phyloP scores from a whole-genome alignment of 2,113 vertebrate genomes.

The human region DNA sequence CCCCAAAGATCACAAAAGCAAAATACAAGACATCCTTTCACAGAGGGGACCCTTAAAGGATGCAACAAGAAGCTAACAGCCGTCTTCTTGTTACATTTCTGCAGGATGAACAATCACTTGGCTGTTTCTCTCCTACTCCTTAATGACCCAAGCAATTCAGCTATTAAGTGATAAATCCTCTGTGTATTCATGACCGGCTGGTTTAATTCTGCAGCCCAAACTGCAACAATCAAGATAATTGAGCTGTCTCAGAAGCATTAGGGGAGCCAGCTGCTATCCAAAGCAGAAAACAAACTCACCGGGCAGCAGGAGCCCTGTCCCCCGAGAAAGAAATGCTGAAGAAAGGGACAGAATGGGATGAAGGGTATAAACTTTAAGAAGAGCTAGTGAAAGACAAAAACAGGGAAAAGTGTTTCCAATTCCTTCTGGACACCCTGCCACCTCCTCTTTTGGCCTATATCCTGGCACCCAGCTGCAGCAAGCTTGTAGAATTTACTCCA shows the following conservation, averaged over 20 bases:
- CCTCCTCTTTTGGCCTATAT: slow-evolving; percentile 11
- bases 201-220: slow-evolving; percentile 53
- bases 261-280: slow-evolving; percentile 50
- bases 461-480: slow-evolving; percentile 24
- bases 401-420: not conserved
- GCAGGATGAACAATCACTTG: slow-evolving; percentile 57
- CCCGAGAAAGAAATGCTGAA: slow-evolving; percentile 17
- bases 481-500: slow-evolving; percentile 27
- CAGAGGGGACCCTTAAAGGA: not conserved
- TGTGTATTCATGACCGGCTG: slow-evolving; percentile 55
- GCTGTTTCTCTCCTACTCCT: slow-evolving; percentile 61
- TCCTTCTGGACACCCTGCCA: not conserved
- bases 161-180: slow-evolving; percentile 69
- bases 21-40: slow-evolving; percentile 56
- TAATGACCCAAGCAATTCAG: slow-evolving; percentile 45
- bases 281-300: slow-evolving; percentile 51
- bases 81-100: slow-evolving; percentile 34
- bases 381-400: not conserved
- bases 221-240: slow-evolving; percentile 67
- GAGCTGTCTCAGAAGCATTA: slow-evolving; percentile 35
- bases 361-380: not conserved
- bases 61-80: slow-evolving; percentile 43
- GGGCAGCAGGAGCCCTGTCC: not conserved
- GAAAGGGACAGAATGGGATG: not conserved
- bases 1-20: slow-evolving; percentile 5